Conservation (phyloP, 2,113 vertebrate species). For the Heterochromis multidens region DNA sequence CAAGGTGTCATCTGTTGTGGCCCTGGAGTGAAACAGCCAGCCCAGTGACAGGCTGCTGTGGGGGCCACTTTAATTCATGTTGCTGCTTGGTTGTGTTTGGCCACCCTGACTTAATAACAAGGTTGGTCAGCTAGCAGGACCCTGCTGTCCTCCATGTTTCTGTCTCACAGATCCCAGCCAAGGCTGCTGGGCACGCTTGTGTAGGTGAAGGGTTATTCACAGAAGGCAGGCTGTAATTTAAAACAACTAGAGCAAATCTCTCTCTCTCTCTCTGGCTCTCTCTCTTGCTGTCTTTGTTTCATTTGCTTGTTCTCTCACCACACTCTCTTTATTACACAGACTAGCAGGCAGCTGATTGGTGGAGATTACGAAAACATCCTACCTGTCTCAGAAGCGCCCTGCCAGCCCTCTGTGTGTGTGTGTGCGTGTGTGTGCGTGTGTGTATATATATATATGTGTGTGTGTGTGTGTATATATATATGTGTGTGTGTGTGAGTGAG, state of each 20-base stretch:
- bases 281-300: neutral
- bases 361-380: constrained; percentile 85
- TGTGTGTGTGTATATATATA: too few species aligned
- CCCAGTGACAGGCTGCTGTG: constrained; percentile 1
- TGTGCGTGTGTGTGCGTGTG: constrained; percentile 81
- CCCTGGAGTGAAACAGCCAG: constrained; percentile 9
- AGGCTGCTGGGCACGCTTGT: constrained; percentile 1
- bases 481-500: too few species aligned
- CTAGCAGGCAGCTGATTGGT: constrained; percentile 89
- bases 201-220: constrained; percentile 74
- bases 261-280: constrained; percentile 12
- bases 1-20: constrained; percentile 18
- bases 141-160: constrained; percentile 26
- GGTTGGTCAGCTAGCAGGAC: constrained; percentile 55
- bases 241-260: constrained; percentile 75
- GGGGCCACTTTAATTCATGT: constrained; percentile 57
- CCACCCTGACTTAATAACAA: constrained; percentile 58
- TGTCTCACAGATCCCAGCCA: constrained; percentile 12
- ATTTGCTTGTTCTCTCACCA: neutral
- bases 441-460: constrained; percentile 57
- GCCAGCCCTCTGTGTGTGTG: constrained; percentile 76
- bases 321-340: constrained; percentile 80
- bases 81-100: constrained; percentile 31
- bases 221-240: constrained; percentile 75
- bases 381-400: constrained; percentile 76